Evolutionary conservation across 2,797 vertebrate species (phyloP).

Genomic region (Luscinia luscinia): DNA sequence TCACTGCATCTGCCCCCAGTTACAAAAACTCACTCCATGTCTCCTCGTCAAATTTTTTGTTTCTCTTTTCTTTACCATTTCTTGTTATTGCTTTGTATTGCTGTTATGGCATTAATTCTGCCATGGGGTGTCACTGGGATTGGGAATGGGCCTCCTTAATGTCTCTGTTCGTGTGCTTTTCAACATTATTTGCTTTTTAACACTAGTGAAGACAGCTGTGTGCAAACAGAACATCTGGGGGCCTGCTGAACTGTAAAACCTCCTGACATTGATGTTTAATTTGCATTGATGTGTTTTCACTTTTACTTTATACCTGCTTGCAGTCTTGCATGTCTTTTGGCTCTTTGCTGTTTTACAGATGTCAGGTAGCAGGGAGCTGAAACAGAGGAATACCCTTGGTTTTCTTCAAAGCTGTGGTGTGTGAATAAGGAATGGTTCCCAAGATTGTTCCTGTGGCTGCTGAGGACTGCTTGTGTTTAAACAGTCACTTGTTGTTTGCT

Average conservation of each 20-base stretch:
- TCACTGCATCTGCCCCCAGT: background rate
- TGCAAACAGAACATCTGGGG: slow-evolving; percentile 29
- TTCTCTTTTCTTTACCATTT: background rate
- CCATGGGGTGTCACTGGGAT: background rate
- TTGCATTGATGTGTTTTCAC: background rate
- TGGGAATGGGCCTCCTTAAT: background rate
- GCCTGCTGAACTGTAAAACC: slow-evolving; percentile 14
- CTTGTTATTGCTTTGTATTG: background rate
- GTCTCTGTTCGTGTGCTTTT: accelerated
- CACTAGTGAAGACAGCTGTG: background rate
- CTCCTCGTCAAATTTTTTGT: accelerated
- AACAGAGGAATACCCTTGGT: background rate
- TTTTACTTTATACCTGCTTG: background rate
- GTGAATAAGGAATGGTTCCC: background rate
- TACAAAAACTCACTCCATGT: background rate
- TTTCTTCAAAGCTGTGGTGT: background rate
- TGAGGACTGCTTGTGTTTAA: background rate
- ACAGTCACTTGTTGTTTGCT: background rate
- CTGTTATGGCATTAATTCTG: background rate
- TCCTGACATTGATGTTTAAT: background rate
- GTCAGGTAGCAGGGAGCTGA: background rate
- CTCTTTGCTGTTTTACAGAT: background rate
- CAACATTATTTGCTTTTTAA: background rate
- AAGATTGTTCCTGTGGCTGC: background rate
- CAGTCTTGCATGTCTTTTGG: background rate